Base-by-base conservation (phyloP, 1,140 invertebrate species). In the Eulimnadia texana region DNA sequence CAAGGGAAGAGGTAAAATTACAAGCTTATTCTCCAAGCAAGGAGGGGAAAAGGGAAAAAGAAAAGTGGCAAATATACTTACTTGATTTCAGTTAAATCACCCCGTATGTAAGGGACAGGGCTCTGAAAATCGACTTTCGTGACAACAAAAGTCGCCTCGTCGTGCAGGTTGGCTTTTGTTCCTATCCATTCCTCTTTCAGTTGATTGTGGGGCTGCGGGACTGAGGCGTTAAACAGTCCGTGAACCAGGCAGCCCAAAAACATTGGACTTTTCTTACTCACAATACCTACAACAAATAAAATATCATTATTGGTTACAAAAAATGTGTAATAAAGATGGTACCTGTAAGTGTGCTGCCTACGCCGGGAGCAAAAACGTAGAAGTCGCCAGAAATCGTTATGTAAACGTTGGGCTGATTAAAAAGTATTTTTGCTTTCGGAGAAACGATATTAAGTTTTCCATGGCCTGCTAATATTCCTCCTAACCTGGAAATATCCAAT, bases 401-500 rank as follows among this genome's bases (percentile, higher is more conserved):
- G 42, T 58, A 42, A 33, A 58, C 42, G 20, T 11, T 25, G 3
- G 55, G 55, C 24, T 58, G 28, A 19, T 58, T 42, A 16, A 58
- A 33, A 1, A 58, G 28, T 25, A 58, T 58, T 0, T 20, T 58
- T 10, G 20, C 23, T 11, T 27, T 33, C 20, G 55, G 20, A 2
- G 55, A 28, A 13, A 42, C 23, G 22, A 58, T 20, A 25, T 25
- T 28, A 3, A 58, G 19, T 20, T 58, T 58, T 2, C 24, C 42
- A 19, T 58, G 42, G 3, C 27, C 55, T 2, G 42, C 55, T 2
- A 58, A 42, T 20, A 58, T 20, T 19, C 55, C 55, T 0, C 42
- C 55, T 6, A 58, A 58, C 55, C 55, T 58, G 42, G 29, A 27
- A 58, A 58, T n/a, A 58, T 22, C 42, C 42, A 58, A 20, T 11